Evolutionary conservation across 2,888 invertebrate species (phyloP).

Genomic region (Ethmia dodecea): DNA sequence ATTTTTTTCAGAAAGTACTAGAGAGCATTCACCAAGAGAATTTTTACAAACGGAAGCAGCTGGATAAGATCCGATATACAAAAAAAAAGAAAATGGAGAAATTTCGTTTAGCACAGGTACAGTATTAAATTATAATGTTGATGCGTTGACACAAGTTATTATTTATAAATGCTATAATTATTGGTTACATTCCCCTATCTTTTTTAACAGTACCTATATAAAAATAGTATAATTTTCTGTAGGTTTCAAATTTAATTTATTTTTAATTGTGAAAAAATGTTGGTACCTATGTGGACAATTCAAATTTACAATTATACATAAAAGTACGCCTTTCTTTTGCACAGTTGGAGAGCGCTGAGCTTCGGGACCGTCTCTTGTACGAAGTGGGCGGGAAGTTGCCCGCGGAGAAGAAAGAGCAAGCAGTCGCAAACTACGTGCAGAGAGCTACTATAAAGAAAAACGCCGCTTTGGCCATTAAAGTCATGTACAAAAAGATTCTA

Average conservation of each 20-base stretch:
- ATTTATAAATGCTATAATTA: no score
- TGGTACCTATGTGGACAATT: no score
- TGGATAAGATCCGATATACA: conserved; percentile 78
- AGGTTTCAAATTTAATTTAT: no score
- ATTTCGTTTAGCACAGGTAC: conserved; percentile 78
- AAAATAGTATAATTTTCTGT: no score
- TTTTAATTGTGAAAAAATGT: no score
- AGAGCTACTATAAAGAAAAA: conserved; percentile 80
- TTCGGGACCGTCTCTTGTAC: conserved; percentile 70
- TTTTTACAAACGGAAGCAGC: conserved; percentile 78
- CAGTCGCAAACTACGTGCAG: conserved; percentile 79
- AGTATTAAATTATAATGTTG: no score
- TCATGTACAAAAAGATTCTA: conserved; percentile 79
- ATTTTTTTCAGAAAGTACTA: conserved; percentile 71
- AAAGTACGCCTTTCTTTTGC: not conserved
- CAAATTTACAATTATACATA: no score
- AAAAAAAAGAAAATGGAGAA: conserved; percentile 79
- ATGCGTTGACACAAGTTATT: no score
- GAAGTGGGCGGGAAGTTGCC: conserved; percentile 65
- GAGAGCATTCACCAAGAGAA: conserved; percentile 80
- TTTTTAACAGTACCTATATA: no score
- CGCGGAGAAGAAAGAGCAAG: conserved; percentile 74
- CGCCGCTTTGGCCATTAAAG: conserved; percentile 80
- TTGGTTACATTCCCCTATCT: no score
- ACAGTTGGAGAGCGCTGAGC: conserved; percentile 70